phyloP scores from a whole-genome alignment of 2,888 invertebrate genomes.

The Ophion ventricosus region DNA sequence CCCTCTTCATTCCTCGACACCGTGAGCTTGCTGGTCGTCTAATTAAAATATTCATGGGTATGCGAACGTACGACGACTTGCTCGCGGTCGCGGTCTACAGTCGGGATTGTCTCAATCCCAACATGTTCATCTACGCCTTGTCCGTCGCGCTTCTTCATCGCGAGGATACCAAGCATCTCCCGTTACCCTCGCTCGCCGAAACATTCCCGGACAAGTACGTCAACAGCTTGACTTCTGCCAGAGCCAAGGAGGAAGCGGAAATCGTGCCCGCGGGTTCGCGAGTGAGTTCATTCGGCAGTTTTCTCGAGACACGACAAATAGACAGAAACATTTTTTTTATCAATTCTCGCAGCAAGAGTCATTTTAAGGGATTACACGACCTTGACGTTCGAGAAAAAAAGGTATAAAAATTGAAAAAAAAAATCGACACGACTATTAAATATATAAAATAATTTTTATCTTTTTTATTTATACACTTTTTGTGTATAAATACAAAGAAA shows the following conservation, averaged over 20 bases:
- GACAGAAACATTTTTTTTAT: too few species aligned
- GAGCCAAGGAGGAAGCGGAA: slow-evolving; percentile 88
- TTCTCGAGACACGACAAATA: not conserved
- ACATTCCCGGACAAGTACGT: slow-evolving; percentile 93
- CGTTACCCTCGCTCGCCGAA: slow-evolving; percentile 90
- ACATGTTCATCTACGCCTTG: slow-evolving; percentile 91
- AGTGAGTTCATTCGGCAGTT: slow-evolving; percentile 82
- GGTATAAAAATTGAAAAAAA: too few species aligned
- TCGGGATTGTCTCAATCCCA: slow-evolving; percentile 90
- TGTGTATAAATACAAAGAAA: too few species aligned
- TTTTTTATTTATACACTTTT: too few species aligned
- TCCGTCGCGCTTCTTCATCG: slow-evolving; percentile 91
- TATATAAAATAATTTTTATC: too few species aligned
- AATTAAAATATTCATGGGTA: slow-evolving; percentile 89
- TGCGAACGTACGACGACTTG: slow-evolving; percentile 89
- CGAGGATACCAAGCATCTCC: slow-evolving; percentile 88
- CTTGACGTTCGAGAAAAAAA: too few species aligned
- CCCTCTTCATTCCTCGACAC: slow-evolving; percentile 90
- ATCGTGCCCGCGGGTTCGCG: slow-evolving; percentile 87
- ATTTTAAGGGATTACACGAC: not conserved
- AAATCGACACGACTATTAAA: too few species aligned
- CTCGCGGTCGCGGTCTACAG: slow-evolving; percentile 88
- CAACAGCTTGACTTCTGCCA: slow-evolving; percentile 89
- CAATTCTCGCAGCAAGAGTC: not conserved
- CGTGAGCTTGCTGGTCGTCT: slow-evolving; percentile 89